A percentile compares a stretch with the other conserved stretches of the same genome.
These are phyloP conservation scores for Gonocerus acuteangulatus DNA, from an alignment of 2,888 invertebrate genomes.

Conservation along the genomic window DNA sequence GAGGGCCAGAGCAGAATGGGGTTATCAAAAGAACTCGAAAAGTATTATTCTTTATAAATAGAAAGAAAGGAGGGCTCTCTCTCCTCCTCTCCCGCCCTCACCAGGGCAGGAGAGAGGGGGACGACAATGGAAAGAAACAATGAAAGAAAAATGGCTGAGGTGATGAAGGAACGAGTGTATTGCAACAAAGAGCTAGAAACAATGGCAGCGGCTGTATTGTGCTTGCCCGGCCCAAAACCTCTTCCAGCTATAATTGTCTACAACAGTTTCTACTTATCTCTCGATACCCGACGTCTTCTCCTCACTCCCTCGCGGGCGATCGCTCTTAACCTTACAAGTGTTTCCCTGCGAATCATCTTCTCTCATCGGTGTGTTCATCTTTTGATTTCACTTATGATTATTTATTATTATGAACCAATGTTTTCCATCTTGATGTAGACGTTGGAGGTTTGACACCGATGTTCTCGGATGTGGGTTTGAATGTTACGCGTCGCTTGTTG, in stretches of 20 bases:
- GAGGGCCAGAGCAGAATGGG: constrained; percentile 35
- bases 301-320: not conserved
- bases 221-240: constrained; percentile 8
- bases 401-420: too few species aligned
- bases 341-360: too few species aligned
- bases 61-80: constrained; percentile 33
- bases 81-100: not conserved
- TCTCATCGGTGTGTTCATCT: too few species aligned
- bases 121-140: constrained; percentile 38
- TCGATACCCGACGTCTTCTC: constrained; percentile 1
- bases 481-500: too few species aligned
- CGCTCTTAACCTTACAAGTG: too few species aligned
- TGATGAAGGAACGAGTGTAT: constrained; percentile 36
- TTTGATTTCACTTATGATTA: too few species aligned
- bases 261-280: constrained; percentile 22
- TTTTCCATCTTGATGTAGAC: too few species aligned
- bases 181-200: constrained; percentile 37
- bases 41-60: constrained; percentile 39
- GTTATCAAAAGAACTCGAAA: constrained; percentile 39
- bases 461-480: too few species aligned
- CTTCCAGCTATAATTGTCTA: constrained; percentile 29
- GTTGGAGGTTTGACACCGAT: too few species aligned
- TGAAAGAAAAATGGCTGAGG: constrained; percentile 39
- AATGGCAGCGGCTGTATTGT: constrained; percentile 28
- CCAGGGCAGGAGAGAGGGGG: constrained; percentile 1